Evolutionary conservation across 2,888 invertebrate genomes (phyloP).

Genomic region (Apodemia hepburni): DNA sequence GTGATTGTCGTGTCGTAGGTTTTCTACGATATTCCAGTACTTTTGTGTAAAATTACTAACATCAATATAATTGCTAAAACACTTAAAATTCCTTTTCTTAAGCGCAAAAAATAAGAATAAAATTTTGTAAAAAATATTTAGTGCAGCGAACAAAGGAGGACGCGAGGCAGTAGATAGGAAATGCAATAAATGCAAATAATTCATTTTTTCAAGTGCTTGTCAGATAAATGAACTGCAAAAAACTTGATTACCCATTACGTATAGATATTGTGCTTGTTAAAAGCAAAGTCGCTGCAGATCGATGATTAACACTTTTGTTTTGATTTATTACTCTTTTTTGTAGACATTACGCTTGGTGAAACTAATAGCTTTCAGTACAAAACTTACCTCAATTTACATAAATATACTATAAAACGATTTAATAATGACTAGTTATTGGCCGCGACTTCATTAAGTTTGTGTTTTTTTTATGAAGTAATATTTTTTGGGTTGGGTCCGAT

Average conservation of each 20-base stretch:
- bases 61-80: background rate
- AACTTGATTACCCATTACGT: background rate
- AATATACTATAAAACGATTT: too few species aligned
- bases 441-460: too few species aligned
- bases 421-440: too few species aligned
- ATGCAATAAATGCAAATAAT: conserved; percentile 47
- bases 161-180: conserved; percentile 41
- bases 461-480: too few species aligned
- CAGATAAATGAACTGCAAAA: conserved; percentile 39
- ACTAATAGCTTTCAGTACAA: too few species aligned
- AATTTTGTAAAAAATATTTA: conserved; percentile 36
- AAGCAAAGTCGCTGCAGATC: too few species aligned
- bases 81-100: background rate
- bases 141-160: conserved; percentile 39
- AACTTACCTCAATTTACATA: too few species aligned
- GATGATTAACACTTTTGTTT: too few species aligned
- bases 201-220: conserved; percentile 44
- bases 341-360: too few species aligned
- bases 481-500: too few species aligned
- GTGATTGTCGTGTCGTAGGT: too few species aligned
- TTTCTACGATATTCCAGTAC: background rate
- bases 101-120: conserved; percentile 22
- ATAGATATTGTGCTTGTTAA: background rate
- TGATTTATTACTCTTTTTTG: too few species aligned
- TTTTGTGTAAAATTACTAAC: background rate